Conservation (phyloP, 2,888 invertebrate genomes). For the Sialis lutaria region DNA sequence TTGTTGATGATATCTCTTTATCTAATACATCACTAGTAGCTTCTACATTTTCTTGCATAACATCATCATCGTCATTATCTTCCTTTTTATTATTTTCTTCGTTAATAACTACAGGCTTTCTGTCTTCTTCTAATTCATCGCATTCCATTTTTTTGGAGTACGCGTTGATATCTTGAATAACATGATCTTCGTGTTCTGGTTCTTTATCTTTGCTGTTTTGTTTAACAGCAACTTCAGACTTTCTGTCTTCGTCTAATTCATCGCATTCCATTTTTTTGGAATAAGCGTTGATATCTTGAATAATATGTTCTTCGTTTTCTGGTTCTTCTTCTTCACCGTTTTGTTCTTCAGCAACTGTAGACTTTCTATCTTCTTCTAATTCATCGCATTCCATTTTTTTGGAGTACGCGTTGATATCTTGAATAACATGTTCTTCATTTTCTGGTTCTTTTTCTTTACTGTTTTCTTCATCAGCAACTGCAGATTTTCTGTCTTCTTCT, state of each 20-base stretch:
- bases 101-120: neutral
- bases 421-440: no score
- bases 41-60: neutral
- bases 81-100: neutral
- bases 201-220: neutral
- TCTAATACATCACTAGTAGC: neutral
- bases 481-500: neutral
- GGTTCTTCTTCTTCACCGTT: neutral
- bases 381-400: slow-evolving; percentile 2
- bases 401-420: no score
- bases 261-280: no score
- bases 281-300: no score
- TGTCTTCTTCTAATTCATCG: neutral
- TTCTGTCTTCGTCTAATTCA: no score
- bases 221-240: neutral
- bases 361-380: neutral
- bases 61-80: neutral
- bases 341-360: neutral
- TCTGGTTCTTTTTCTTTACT: no score
- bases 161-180: neutral
- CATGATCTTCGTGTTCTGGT: neutral
- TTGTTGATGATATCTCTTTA: neutral
- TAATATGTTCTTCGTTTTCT: neutral
- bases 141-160: neutral
- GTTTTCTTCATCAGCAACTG: no score